phyloP scores from a whole-genome alignment of 2,797 vertebrate genomes.

The Pangasius krempfi region DNA sequence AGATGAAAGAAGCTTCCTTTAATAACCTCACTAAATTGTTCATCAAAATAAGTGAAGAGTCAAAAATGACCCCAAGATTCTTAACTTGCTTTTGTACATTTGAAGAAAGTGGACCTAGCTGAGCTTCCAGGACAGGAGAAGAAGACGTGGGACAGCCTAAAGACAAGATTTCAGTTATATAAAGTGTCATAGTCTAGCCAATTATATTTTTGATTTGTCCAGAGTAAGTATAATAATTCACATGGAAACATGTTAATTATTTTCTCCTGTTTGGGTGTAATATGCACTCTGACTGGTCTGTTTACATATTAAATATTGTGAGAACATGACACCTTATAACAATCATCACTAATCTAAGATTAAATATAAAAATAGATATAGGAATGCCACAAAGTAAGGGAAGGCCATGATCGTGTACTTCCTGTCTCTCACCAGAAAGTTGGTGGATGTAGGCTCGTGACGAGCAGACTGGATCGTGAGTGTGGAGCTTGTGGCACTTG shows the following conservation, averaged over 20 bases:
- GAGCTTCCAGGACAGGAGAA: too few relatives aligned
- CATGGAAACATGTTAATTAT: neutral
- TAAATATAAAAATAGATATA: neutral
- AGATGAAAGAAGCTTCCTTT: too few relatives aligned
- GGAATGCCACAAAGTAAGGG: neutral
- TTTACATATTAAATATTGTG: neutral
- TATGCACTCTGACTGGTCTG: neutral
- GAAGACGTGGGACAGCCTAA: too few relatives aligned
- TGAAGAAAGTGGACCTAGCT: too few relatives aligned
- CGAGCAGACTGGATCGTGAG: slow-evolving; percentile 21
- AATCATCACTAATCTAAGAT: slow-evolving; percentile 7
- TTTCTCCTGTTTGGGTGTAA: neutral
- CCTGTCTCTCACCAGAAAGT: neutral
- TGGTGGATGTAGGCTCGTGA: neutral
- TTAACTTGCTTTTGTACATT: too few relatives aligned
- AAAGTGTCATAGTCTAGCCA: neutral
- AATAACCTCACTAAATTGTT: too few relatives aligned
- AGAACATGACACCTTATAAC: neutral
- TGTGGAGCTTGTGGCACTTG: slow-evolving; percentile 26
- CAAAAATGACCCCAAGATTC: too few relatives aligned
- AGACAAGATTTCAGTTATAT: too few relatives aligned
- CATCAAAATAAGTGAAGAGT: too few relatives aligned
- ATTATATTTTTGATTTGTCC: neutral
- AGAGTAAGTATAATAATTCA: neutral
- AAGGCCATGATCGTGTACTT: neutral